A percentile compares a stretch with the other conserved stretches of the same genome.
Evolutionary conservation across 2,888 invertebrate species (phyloP).

Genomic region (Drosophila suboccidentalis): DNA sequence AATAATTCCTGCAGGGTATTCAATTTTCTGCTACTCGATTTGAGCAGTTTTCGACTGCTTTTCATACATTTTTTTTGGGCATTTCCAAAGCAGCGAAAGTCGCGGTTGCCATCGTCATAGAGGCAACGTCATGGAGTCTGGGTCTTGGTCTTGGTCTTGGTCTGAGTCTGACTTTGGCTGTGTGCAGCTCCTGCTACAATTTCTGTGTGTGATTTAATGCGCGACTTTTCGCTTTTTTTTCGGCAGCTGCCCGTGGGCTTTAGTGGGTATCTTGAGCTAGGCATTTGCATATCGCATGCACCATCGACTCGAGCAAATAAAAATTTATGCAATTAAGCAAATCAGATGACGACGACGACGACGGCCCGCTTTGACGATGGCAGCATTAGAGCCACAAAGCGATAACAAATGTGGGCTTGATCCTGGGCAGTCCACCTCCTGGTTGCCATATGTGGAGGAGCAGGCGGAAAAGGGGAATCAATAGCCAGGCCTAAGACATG

Average conservation of each 20-base stretch:
- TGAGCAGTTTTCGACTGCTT: neutral
- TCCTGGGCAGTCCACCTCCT: slow-evolving; percentile 38
- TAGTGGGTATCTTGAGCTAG: slow-evolving; percentile 23
- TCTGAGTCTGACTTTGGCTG: slow-evolving; percentile 3
- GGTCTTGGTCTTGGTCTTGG: slow-evolving; percentile 32
- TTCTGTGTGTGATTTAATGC: slow-evolving; percentile 78
- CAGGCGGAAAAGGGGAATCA: slow-evolving; percentile 13
- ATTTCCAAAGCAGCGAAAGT: slow-evolving; percentile 65
- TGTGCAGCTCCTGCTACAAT: slow-evolving; percentile 61
- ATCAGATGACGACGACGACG: slow-evolving; percentile 61
- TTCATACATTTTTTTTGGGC: slow-evolving; percentile 29
- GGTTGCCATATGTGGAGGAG: slow-evolving; percentile 15
- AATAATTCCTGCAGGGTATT: slow-evolving; percentile 8
- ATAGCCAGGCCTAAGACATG: slow-evolving; percentile 8
- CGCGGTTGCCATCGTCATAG: slow-evolving; percentile 32
- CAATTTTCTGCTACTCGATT: neutral
- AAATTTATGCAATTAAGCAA: slow-evolving; percentile 82
- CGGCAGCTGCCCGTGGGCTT: slow-evolving; percentile 51
- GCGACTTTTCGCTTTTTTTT: slow-evolving; percentile 65
- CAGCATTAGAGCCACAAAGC: slow-evolving; percentile 27
- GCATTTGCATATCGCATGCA: slow-evolving; percentile 78
- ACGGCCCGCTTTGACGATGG: slow-evolving; percentile 31
- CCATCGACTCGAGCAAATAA: slow-evolving; percentile 77
- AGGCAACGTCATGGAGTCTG: slow-evolving; percentile 28
- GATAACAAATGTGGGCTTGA: slow-evolving; percentile 54